Percentiles rank a stretch among this genome's conserved stretches.
Conservation (phyloP, 2,113 vertebrate genomes). For the Lepus americanus region DNA sequence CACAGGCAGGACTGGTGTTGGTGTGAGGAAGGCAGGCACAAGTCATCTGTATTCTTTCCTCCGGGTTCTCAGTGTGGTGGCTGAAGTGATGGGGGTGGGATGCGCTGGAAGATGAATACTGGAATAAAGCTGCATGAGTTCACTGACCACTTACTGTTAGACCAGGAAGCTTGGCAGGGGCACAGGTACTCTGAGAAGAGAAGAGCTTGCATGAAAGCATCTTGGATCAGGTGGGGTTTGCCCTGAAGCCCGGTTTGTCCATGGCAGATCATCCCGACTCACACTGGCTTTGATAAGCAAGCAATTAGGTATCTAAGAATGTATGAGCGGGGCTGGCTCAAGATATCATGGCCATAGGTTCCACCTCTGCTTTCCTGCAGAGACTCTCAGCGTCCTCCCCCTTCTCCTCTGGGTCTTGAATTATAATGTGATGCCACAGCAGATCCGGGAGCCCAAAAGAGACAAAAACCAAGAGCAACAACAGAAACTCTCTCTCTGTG, state of each 20-base stretch:
- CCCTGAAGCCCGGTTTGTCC: neutral
- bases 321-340: rapidly evolving
- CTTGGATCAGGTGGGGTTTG: neutral
- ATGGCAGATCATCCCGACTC: neutral
- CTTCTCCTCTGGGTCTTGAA: neutral
- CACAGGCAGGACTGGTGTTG: neutral
- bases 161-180: neutral
- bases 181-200: neutral
- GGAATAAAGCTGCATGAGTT: neutral
- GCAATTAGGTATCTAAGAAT: neutral
- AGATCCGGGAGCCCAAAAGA: neutral
- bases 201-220: neutral
- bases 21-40: neutral
- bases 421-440: neutral
- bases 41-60: neutral
- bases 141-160: neutral
- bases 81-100: rapidly evolving
- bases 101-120: neutral
- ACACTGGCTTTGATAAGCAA: neutral
- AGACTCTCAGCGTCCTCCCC: too few species aligned
- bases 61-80: neutral
- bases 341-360: rapidly evolving
- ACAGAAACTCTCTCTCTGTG: too few species aligned
- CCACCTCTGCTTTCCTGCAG: neutral
- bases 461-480: neutral